Evolutionary conservation across 2,113 vertebrate genomes (phyloP), one percentile per base, ranked within the genome.

Genomic region (Grallaria varia): DNA sequence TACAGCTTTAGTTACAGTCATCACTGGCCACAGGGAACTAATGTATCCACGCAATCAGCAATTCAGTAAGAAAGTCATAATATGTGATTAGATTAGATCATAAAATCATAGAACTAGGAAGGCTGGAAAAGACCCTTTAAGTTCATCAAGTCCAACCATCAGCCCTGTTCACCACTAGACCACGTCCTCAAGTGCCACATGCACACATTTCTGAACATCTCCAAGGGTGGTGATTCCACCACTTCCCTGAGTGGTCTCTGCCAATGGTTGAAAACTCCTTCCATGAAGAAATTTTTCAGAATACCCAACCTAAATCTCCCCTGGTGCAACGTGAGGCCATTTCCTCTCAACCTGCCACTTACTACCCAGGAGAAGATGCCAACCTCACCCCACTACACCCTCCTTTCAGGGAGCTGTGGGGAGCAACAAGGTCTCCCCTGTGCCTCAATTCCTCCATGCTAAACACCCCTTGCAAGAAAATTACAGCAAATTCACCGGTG

Each of bases 71-170:
- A 30, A 66, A 62, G 14, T n/a, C 4, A 0, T n/a, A 42, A 55
- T 9, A 67, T 1, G 12, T 23, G 47, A 44, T 23, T 50, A 4
- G 8, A 58, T 56, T 9, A 35, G 45, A 37, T 21, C 67, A 47
- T 4, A 35, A 45, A 67, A 53, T 5, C 12, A 35, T 2, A 0
- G 0, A 18, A 9, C 16, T 28, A 9, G 39, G 40, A 16, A 31
- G 33, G 45, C 5, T 37, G 53, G 47, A 24, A 60, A 62, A 28
- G 35, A 42, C 4, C 4, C 35, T 86, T 63, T 30, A 62, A 49
- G 47, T n/a, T 42, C 10, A 42, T 42, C 22, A 47, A 55, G 37
- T 49, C 27, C 73, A 35, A 35, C 24, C 23, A 68, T 6, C 30
- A 27, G 55, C 7, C 40, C 23, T 4, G 8, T 6, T 63, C 40